A percentile compares a stretch with the other conserved stretches of the same genome.
phyloP scores from a whole-genome alignment of 2,797 vertebrate genomes.

The Peromyscus eremicus region DNA sequence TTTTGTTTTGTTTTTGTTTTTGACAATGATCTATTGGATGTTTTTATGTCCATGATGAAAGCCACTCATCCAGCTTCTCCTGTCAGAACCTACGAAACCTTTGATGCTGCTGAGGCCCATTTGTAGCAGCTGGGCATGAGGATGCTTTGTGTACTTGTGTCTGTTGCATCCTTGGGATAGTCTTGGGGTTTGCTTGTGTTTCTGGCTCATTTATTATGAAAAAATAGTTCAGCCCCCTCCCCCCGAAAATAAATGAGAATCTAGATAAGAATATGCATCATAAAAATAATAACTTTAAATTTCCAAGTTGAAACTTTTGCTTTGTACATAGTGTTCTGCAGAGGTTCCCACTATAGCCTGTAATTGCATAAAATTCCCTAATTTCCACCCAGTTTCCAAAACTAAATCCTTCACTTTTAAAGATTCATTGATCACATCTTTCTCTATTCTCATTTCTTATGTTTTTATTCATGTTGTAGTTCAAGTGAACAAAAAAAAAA shows the following conservation, averaged over 20 bases:
- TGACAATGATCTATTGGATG: neutral
- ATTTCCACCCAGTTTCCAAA: conserved; percentile 22
- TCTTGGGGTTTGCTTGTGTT: neutral
- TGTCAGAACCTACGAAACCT: neutral
- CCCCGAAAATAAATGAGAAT: conserved; percentile 21
- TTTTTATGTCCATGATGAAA: neutral
- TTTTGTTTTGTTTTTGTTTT: neutral
- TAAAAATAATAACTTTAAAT: conserved; percentile 45
- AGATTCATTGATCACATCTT: neutral
- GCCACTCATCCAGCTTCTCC: neutral
- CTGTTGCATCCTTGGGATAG: neutral
- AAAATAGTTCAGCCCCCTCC: conserved; percentile 29
- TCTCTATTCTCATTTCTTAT: conserved; percentile 20
- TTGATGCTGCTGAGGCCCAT: neutral
- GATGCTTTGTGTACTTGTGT: neutral
- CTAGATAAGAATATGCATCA: conserved; percentile 31
- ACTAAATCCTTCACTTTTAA: neutral
- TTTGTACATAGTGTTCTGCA: neutral
- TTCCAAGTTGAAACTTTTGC: conserved; percentile 20
- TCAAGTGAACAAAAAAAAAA: neutral
- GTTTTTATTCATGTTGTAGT: conserved; percentile 1
- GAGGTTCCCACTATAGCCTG: neutral
- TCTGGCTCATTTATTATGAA: neutral
- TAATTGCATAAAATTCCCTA: neutral
- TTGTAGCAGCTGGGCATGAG: neutral